A percentile compares a stretch with the other conserved stretches of the same genome.
These are phyloP conservation scores for Atopsyche davidsoni DNA, from an alignment of 1,140 invertebrate species.

Conservation along the genomic window DNA sequence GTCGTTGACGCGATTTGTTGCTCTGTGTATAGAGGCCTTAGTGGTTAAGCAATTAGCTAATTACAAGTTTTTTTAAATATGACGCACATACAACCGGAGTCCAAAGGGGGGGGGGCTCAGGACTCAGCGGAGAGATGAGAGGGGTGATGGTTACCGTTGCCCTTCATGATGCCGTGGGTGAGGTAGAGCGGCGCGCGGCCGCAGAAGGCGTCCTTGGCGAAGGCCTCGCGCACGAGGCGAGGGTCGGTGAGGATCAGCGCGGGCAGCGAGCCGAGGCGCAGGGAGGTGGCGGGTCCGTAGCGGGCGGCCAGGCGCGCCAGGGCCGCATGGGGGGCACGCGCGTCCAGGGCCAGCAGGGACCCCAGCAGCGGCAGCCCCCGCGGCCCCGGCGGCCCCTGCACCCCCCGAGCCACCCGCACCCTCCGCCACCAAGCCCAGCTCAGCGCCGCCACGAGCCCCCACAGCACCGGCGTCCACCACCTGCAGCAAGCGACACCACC, in stretches of 20 bases:
- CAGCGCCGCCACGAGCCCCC: background rate
- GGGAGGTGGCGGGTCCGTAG: slow-evolving; percentile 60
- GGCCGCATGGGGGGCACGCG: slow-evolving; percentile 59
- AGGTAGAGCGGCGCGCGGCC: slow-evolving; percentile 73
- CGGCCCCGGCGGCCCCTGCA: slow-evolving; percentile 63
- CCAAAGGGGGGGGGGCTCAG: too few relatives aligned
- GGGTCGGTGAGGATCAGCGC: slow-evolving; percentile 70
- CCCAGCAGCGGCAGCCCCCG: slow-evolving; percentile 70
- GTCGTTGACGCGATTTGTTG: too few relatives aligned
- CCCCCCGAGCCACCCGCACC: background rate
- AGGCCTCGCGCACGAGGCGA: slow-evolving; percentile 59
- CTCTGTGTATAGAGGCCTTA: too few relatives aligned
- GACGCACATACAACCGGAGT: too few relatives aligned
- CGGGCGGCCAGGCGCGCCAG: slow-evolving; percentile 56
- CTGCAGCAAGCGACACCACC: too few relatives aligned
- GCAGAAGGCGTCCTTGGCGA: slow-evolving; percentile 61
- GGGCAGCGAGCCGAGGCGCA: slow-evolving; percentile 65
- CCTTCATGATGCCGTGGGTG: slow-evolving; percentile 80
- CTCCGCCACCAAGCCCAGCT: slow-evolving; percentile 1
- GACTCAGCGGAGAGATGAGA: too few relatives aligned
- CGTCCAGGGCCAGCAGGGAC: slow-evolving; percentile 66
- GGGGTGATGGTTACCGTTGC: slow-evolving; percentile 77
- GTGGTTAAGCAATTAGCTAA: too few relatives aligned
- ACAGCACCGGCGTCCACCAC: background rate
- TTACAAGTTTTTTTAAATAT: too few relatives aligned